phyloP scores from a whole-genome alignment of 2,888 invertebrate genomes.

The Junonia oenone region DNA sequence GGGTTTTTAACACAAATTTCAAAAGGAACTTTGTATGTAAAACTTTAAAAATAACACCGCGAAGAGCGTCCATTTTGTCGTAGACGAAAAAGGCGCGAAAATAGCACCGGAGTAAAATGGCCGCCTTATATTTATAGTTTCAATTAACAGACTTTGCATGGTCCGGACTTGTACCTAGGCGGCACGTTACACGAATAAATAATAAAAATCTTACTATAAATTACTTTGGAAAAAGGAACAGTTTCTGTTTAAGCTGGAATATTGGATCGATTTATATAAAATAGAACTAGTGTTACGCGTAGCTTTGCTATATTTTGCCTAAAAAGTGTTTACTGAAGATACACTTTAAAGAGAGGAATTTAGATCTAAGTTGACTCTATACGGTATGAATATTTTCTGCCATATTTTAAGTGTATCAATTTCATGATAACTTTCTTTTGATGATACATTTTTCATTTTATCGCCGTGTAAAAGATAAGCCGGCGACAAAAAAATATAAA shows the following conservation, averaged over 20 bases:
- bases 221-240: not conserved
- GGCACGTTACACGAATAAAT: constrained; percentile 31
- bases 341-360: too few relatives aligned
- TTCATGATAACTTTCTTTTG: too few relatives aligned
- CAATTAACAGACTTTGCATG: constrained; percentile 66
- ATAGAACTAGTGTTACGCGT: too few relatives aligned
- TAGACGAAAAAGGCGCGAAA: constrained; percentile 39
- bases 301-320: too few relatives aligned
- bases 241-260: not conserved
- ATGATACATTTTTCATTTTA: not conserved
- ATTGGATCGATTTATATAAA: too few relatives aligned
- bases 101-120: constrained; percentile 53
- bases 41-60: constrained; percentile 29
- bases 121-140: constrained; percentile 71
- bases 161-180: constrained; percentile 34
- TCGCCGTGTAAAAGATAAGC: constrained; percentile 1
- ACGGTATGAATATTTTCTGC: too few relatives aligned
- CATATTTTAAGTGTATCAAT: too few relatives aligned
- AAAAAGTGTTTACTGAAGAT: too few relatives aligned
- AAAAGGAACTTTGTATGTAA: constrained; percentile 24
- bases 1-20: constrained; percentile 6
- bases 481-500: constrained; percentile 38
- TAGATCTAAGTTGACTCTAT: too few relatives aligned
- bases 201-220: constrained; percentile 19
- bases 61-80: constrained; percentile 28